Evolutionary conservation across 2,113 vertebrate species (phyloP), one percentile per base, ranked within the genome.

Genomic region (Oryzias celebensis): DNA sequence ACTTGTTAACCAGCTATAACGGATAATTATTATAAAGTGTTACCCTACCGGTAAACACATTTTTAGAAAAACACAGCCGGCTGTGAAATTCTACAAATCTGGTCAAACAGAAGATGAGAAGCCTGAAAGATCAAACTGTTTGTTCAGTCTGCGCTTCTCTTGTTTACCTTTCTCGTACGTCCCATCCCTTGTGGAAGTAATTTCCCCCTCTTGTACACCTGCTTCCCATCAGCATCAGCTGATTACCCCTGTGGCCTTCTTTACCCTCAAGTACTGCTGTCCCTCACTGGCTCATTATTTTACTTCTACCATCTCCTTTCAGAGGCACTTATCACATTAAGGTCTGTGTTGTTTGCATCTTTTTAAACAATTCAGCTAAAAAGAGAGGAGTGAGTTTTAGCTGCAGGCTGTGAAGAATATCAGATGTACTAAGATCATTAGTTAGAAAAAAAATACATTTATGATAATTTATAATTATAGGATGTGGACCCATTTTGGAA

Each of bases 201-300:
- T 59, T 61, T 58, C 48, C 23, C 24, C 20, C 22, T 54, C 5
- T 12, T 24, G 7, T 31, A 43, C 68, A 75, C 77, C 61, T 77
- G 76, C 52, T 73, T 65, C 66, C 22, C 41, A 65, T 58, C 58
- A 43, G 8, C 51, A 65, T 58, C 58, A 43, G 8, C 51, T 58
- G 58, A 75, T 71, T 77, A 48, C 71, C 71, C 71, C 42, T 67
- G 70, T 77, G 75, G 62, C 59, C 52, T 3, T 2, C 54, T 59
- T 28, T 52, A 44, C 55, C 58, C 73, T 50, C 54, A 53, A 49
- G 56, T 24, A 48, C 69, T 52, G 47, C 44, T 62, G 61, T 52
- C 48, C 50, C 75, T 70, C 15, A 48, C 57, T 36, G 50, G 14
- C 59, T 79, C 65, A 75, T 74, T 74, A 71, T 70, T 58, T 64